phyloP scores from a whole-genome alignment of 2,113 vertebrate genomes.

The Nyctereutes procyonoides region DNA sequence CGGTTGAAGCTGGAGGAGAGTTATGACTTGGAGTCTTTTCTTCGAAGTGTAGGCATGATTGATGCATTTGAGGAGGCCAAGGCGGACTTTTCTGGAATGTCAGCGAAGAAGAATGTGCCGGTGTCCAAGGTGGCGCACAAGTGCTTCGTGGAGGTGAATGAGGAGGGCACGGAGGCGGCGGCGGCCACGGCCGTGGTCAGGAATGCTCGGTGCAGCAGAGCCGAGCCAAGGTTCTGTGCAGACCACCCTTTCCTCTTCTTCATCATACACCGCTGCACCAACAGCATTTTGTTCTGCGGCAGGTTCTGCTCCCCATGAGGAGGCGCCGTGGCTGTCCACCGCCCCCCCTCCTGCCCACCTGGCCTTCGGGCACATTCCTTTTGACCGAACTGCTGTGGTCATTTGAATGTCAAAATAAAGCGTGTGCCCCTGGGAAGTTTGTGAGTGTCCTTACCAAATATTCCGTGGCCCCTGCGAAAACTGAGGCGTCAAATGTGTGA shows the following conservation, averaged over 20 bases:
- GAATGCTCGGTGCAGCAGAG: slow-evolving; percentile 75
- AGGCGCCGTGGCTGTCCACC: accelerated
- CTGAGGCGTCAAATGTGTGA: neutral
- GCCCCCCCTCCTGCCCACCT: neutral
- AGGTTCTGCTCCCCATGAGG: slow-evolving; percentile 84
- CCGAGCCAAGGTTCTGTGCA: slow-evolving; percentile 35
- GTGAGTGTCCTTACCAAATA: neutral
- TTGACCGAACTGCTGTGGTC: neutral
- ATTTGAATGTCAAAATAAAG: slow-evolving; percentile 17
- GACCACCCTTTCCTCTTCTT: slow-evolving; percentile 89
- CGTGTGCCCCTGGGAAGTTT: neutral
- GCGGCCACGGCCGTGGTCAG: slow-evolving; percentile 89
- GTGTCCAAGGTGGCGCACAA: slow-evolving; percentile 95
- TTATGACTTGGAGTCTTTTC: slow-evolving; percentile 87
- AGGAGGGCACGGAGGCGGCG: slow-evolving; percentile 95
- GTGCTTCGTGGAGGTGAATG: slow-evolving; percentile 94
- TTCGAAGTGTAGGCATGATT: slow-evolving; percentile 91
- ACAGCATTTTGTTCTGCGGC: slow-evolving; percentile 87
- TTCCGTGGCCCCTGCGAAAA: neutral
- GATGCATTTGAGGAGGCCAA: slow-evolving; percentile 85
- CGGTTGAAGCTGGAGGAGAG: slow-evolving; percentile 91
- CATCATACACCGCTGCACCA: slow-evolving; percentile 83
- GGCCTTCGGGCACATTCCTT: neutral
- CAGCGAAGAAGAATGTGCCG: slow-evolving; percentile 85
- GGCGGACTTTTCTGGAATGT: slow-evolving; percentile 92